phyloP scores from a whole-genome alignment of 2,797 vertebrate genomes.

The Macrochelys suwanniensis region DNA sequence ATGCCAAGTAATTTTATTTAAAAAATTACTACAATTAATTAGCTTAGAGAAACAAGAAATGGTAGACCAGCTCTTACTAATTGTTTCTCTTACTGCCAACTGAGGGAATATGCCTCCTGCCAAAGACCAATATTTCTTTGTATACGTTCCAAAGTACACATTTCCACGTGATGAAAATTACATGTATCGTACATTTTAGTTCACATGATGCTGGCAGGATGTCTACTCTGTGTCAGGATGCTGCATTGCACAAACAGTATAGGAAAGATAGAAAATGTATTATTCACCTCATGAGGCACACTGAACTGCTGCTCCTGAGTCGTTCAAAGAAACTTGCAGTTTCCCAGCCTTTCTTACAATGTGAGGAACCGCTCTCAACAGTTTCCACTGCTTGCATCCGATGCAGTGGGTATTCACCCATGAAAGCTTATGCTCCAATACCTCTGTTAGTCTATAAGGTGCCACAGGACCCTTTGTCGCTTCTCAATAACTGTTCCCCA shows the following conservation, averaged over 20 bases:
- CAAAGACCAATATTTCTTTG: background rate
- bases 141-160: background rate
- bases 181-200: background rate
- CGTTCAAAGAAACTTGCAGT: background rate
- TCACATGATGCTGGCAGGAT: background rate
- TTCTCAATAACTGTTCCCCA: background rate
- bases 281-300: fast-evolving
- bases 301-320: background rate
- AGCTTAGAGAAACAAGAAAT: background rate
- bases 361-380: background rate
- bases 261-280: background rate
- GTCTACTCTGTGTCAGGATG: background rate
- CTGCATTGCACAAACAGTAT: background rate
- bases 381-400: no score
- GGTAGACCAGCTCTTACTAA: background rate
- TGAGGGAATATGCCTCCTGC: background rate
- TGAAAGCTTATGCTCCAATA: no score
- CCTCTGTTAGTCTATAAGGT: no score
- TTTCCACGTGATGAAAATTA: background rate
- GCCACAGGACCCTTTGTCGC: no score
- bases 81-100: background rate
- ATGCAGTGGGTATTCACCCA: no score
- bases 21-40: background rate
- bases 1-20: background rate
- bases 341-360: background rate